Evolutionary conservation across 2,797 vertebrate genomes (phyloP).

Genomic region (Moxostoma hubbsi): DNA sequence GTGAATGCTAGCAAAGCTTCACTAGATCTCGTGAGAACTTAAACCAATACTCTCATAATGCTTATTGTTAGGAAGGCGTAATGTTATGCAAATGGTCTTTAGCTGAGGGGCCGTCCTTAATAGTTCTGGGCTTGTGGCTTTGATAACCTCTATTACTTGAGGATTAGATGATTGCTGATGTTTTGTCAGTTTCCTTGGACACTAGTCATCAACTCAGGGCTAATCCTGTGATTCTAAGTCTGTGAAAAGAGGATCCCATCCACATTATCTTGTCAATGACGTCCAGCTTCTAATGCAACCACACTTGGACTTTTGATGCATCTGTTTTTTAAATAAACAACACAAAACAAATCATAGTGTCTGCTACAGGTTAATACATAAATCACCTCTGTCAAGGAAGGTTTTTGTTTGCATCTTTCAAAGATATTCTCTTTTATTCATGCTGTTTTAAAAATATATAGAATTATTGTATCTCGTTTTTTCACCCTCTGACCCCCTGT

Average conservation of each 20-base stretch:
- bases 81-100: slow-evolving; percentile 74
- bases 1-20: slow-evolving; percentile 66
- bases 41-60: slow-evolving; percentile 84
- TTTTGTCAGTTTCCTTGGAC: slow-evolving; percentile 82
- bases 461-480: slow-evolving; percentile 15
- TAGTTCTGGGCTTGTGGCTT: slow-evolving; percentile 81
- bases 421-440: slow-evolving; percentile 2
- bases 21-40: slow-evolving; percentile 78
- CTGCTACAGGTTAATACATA: not conserved
- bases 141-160: slow-evolving; percentile 85
- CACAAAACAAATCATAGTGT: not conserved
- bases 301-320: slow-evolving; percentile 4
- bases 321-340: not conserved
- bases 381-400: slow-evolving; percentile 4
- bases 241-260: slow-evolving; percentile 30
- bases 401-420: slow-evolving; percentile 14
- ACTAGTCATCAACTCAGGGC: slow-evolving; percentile 71
- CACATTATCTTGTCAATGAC: slow-evolving; percentile 20
- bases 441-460: slow-evolving; percentile 13
- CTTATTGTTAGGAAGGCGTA: slow-evolving; percentile 80
- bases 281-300: not conserved
- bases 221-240: slow-evolving; percentile 73
- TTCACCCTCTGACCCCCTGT: slow-evolving; percentile 10
- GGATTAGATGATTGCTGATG: slow-evolving; percentile 86
- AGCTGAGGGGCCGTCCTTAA: slow-evolving; percentile 71